Percentiles rank a stretch among this genome's conserved stretches.
Conservation (phyloP, 2,113 vertebrate genomes). For the Xyliphius kryptos region DNA sequence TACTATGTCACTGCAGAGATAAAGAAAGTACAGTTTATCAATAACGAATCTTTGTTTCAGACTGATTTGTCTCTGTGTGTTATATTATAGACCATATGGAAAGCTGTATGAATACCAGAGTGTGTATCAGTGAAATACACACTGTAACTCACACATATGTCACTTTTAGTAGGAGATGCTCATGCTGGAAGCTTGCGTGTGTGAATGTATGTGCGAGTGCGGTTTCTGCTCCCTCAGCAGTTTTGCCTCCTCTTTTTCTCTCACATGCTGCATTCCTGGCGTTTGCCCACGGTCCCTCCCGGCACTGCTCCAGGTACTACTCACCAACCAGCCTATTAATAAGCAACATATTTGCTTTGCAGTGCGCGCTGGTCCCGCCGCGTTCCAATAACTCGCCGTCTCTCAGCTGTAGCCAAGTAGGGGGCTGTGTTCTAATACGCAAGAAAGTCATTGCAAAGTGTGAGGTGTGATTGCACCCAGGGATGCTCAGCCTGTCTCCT, state of each 20-base stretch:
- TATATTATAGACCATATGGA: background rate
- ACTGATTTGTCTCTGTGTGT: background rate
- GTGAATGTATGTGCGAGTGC: slow-evolving; percentile 14
- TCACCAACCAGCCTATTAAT: slow-evolving; percentile 64
- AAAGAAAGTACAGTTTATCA: too few species aligned
- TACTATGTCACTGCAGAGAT: background rate
- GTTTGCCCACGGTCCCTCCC: slow-evolving; percentile 37
- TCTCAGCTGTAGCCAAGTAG: slow-evolving; percentile 17
- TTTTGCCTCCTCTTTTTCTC: slow-evolving; percentile 38
- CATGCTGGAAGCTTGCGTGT: background rate
- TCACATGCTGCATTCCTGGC: slow-evolving; percentile 44
- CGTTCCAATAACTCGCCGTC: slow-evolving; percentile 28
- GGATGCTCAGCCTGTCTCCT: slow-evolving; percentile 56
- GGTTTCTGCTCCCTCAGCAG: slow-evolving; percentile 62
- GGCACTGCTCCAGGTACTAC: slow-evolving; percentile 64
- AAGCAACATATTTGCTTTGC: slow-evolving; percentile 73
- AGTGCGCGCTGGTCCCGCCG: slow-evolving; percentile 33
- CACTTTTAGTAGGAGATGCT: background rate
- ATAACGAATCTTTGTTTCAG: too few species aligned
- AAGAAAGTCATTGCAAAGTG: slow-evolving; percentile 50
- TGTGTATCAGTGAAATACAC: background rate
- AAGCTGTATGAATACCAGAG: background rate
- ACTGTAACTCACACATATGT: background rate
- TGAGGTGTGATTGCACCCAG: slow-evolving; percentile 59
- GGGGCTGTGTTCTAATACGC: slow-evolving; percentile 41